These are phyloP conservation scores for Xanthia togata DNA, from an alignment of 2,888 invertebrate genomes.

Conservation along the genomic window DNA sequence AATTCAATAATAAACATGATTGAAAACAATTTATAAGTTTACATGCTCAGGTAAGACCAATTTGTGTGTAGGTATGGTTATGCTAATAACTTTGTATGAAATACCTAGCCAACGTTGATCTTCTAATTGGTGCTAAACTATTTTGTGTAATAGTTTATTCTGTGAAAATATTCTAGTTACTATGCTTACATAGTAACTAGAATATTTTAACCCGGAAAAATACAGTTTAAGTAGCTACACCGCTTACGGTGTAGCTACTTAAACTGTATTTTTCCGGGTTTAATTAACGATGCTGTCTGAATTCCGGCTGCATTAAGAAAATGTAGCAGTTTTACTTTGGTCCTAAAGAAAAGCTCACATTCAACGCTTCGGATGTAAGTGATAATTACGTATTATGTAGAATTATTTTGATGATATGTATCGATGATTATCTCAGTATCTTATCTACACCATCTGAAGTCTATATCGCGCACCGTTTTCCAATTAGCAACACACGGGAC, in stretches of 20 bases:
- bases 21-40: not conserved
- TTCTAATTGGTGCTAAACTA: not conserved
- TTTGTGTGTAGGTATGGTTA: not conserved
- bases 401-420: not conserved
- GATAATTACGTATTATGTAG: not conserved
- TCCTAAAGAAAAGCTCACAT: not conserved
- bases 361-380: not conserved
- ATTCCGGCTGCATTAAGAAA: not conserved
- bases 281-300: not conserved
- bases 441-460: constrained; percentile 36
- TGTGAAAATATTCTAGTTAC: too few relatives aligned
- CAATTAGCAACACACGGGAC: constrained; percentile 42
- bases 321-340: not conserved
- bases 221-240: too few relatives aligned
- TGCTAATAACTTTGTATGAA: not conserved
- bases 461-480: constrained; percentile 39
- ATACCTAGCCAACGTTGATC: not conserved
- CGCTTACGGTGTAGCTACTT: too few relatives aligned
- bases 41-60: not conserved
- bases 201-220: too few relatives aligned
- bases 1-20: not conserved
- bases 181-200: too few relatives aligned
- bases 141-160: not conserved
- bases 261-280: not conserved
- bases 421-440: constrained; percentile 15